Evolutionary conservation across 2,797 vertebrate genomes (phyloP).

Genomic region (Enteromius radiatus): DNA sequence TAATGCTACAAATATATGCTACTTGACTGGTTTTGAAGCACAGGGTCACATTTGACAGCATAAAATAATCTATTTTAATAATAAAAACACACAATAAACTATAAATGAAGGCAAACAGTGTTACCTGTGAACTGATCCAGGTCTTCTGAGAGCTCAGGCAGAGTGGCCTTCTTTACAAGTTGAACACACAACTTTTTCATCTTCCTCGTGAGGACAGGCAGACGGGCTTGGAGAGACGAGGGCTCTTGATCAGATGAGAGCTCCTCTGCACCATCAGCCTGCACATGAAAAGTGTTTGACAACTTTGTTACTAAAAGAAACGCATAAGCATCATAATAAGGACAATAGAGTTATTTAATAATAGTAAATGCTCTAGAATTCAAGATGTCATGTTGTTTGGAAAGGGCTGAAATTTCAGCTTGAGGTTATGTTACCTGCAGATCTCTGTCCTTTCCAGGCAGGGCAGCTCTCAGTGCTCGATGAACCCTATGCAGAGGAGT

Average conservation of each 20-base stretch:
- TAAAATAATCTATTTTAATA: neutral
- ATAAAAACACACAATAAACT: neutral
- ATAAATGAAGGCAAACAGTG: neutral
- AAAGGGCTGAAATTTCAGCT: neutral
- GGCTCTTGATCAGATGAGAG: constrained; percentile 51
- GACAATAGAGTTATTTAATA: neutral
- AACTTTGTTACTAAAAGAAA: neutral
- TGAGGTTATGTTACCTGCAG: constrained; percentile 67
- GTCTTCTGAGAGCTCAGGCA: constrained; percentile 84
- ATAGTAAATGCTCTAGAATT: neutral
- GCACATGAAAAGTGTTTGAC: neutral
- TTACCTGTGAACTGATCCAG: constrained; percentile 90
- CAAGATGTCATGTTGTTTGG: neutral
- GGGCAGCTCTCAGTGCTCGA: constrained; percentile 72
- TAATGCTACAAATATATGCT: too few species aligned
- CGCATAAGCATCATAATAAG: neutral
- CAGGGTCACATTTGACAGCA: neutral
- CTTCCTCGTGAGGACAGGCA: constrained; percentile 84
- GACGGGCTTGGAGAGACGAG: constrained; percentile 80
- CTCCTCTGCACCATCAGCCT: constrained; percentile 67
- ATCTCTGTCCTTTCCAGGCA: constrained; percentile 74
- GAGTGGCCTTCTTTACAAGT: constrained; percentile 79
- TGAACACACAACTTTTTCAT: constrained; percentile 89
- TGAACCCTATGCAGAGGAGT: constrained; percentile 82
- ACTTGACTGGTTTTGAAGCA: too few species aligned